A percentile compares a stretch with the other conserved stretches of the same genome.
phyloP scores from a whole-genome alignment of 2,797 vertebrate genomes.

The Semaprochilodus insignis region DNA sequence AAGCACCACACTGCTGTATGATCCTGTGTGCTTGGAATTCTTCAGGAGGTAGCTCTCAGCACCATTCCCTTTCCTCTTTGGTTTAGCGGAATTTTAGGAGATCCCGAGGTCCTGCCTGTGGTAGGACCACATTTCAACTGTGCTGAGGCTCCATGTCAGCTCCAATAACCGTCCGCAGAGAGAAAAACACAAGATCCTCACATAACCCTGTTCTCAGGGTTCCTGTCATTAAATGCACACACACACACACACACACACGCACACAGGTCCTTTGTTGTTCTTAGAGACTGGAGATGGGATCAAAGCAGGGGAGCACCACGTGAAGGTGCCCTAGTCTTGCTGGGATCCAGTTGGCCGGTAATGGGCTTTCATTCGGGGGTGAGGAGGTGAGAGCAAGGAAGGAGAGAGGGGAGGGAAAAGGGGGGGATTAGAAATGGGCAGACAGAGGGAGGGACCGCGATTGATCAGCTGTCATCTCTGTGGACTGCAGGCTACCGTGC shows the following conservation, averaged over 20 bases:
- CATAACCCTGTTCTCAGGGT: conserved; percentile 34
- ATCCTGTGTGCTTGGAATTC: conserved; percentile 14
- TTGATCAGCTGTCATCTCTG: conserved; percentile 57
- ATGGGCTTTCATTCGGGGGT: conserved; percentile 54
- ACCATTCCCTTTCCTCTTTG: neutral
- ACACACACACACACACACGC: conserved; percentile 27
- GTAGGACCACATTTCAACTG: conserved; percentile 37
- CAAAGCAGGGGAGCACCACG: conserved; percentile 44
- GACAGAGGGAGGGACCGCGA: conserved; percentile 43
- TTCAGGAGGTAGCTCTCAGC: conserved; percentile 19
- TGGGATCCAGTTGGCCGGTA: conserved; percentile 49
- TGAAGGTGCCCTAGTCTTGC: conserved; percentile 42
- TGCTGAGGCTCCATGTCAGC: conserved; percentile 5
- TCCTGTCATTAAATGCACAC: neutral
- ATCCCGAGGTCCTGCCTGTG: conserved; percentile 36
- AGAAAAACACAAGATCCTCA: conserved; percentile 39
- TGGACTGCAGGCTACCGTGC: conserved; percentile 40
- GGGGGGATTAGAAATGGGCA: conserved; percentile 51
- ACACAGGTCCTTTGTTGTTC: conserved; percentile 46
- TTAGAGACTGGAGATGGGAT: conserved; percentile 49
- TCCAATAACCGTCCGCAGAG: conserved; percentile 34
- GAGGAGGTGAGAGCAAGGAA: conserved; percentile 52
- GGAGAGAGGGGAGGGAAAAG: conserved; percentile 25
- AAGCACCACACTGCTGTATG: conserved; percentile 8
- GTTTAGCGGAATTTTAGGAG: conserved; percentile 20